Evolutionary conservation across 64 coral and sea anemone species (phyloP), one percentile per base, ranked within the genome.

Genomic region (Orbicella faveolata): DNA sequence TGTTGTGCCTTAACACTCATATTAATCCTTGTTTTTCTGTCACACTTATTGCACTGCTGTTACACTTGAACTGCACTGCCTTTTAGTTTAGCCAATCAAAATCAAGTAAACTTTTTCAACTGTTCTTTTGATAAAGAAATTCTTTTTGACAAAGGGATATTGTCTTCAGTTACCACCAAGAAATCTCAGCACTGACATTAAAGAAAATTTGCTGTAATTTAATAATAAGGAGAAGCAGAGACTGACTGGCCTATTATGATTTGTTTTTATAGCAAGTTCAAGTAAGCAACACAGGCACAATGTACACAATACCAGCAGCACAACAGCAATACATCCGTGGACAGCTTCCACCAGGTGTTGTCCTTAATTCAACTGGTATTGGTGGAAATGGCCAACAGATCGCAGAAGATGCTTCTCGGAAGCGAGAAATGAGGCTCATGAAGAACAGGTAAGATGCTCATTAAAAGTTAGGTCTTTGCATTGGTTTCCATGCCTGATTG

Each of bases 371-470:
- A 83, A 88, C 90, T 91, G 95, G 88, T 79, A 95, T 95, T 65
- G 90, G 81, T 36, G 93, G 88, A 63, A 93, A 90, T 79, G 87
- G 89, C 36, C 90, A 94, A 70, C 94, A 95, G 61, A 88, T 90
- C 35, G 91, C 90, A 18, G 97, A 99, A 52, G 97, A 99, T 62
- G 97, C 97, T 68, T 93, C 97, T 17, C 95, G 97, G 79, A 99
- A 99, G 88, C 78, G 97, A 35, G 97, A 99, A 87, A 96, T 96
- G 97, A 87, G 97, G 75, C 91, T 99, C 6, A 90, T 99, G 83
- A 99, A 99, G 94, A 99, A 99, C 62, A 99, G 97, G 97, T 96
- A 23, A 74, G 89, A 54, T 73, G 4, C 69, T 65, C 55, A 59
- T 59, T 59, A 59, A 14, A 1, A 59, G 55, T 59, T 13, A 0